These are phyloP conservation scores for Thymelicus sylvestris DNA, from an alignment of 2,888 invertebrate genomes.

Conservation along the genomic window DNA sequence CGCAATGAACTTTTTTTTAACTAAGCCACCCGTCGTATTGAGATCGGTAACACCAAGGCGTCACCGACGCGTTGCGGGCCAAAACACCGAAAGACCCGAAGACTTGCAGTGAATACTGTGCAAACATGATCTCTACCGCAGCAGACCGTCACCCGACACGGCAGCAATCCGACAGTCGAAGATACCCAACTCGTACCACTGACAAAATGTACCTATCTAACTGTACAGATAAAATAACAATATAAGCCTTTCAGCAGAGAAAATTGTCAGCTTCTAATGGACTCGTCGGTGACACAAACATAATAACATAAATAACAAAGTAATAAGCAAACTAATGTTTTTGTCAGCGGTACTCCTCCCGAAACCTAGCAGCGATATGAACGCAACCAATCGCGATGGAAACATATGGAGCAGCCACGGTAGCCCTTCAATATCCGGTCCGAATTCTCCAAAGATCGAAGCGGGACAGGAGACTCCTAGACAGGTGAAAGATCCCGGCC, in stretches of 20 bases:
- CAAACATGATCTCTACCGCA: constrained; percentile 38
- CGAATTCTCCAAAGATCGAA: not conserved
- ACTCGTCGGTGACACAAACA: constrained; percentile 4
- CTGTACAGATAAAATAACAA: constrained; percentile 10
- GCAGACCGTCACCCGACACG: constrained; percentile 40
- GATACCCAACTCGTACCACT: constrained; percentile 32
- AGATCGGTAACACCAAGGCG: too few relatives aligned
- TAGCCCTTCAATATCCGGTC: not conserved
- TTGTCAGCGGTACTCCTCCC: constrained; percentile 20
- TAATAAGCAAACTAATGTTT: constrained; percentile 8
- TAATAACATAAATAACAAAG: constrained; percentile 9
- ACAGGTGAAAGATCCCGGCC: constrained; percentile 4
- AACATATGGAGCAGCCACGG: not conserved
- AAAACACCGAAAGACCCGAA: not conserved
- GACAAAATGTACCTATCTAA: constrained; percentile 32
- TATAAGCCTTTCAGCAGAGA: constrained; percentile 41
- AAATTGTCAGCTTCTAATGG: constrained; percentile 41
- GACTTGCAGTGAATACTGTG: constrained; percentile 41
- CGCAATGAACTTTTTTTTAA: not conserved
- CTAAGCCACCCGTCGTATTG: too few relatives aligned
- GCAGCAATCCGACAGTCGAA: constrained; percentile 34
- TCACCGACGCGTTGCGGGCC: too few relatives aligned
- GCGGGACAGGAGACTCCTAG: not conserved
- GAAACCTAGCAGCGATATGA: not conserved
- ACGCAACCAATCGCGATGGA: constrained; percentile 5